Percentiles rank a stretch among this genome's conserved stretches.
Evolutionary conservation across 92 coral and sea anemone genomes (phyloP).

Genomic region (Phenganax marumi): DNA sequence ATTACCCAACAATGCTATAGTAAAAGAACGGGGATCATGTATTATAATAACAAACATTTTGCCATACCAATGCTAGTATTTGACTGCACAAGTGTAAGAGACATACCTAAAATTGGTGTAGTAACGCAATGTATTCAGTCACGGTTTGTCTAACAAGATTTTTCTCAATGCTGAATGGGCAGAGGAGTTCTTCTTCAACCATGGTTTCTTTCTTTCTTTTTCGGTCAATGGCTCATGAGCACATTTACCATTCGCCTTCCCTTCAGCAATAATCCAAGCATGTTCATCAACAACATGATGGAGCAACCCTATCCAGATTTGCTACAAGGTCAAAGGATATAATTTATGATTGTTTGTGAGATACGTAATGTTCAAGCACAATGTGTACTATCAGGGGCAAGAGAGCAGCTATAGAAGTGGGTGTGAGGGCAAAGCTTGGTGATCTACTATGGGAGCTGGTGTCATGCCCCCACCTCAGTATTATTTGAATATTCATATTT

Average conservation of each 20-base stretch:
- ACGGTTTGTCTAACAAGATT: conserved; percentile 5
- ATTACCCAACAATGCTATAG: background rate
- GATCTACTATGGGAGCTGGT: conserved; percentile 4
- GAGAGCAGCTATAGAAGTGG: background rate
- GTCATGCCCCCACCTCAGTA: background rate
- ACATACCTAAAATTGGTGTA: conserved; percentile 9
- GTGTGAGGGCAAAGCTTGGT: background rate
- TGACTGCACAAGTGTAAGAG: background rate
- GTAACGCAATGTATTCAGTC: conserved; percentile 4
- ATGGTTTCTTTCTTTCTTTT: conserved; percentile 26
- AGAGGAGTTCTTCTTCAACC: conserved; percentile 13
- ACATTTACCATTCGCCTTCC: background rate
- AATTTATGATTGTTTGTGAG: background rate
- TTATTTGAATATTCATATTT: background rate
- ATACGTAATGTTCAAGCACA: too few species aligned
- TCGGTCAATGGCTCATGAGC: conserved; percentile 20
- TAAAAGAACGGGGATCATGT: background rate
- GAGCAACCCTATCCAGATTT: conserved; percentile 20
- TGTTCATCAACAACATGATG: conserved; percentile 38
- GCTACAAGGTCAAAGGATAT: background rate
- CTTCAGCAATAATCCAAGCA: conserved; percentile 4
- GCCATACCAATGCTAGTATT: background rate
- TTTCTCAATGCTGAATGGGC: conserved; percentile 26
- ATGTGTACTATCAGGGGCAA: too few species aligned
- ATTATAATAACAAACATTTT: background rate